Evolutionary conservation across 2,888 invertebrate genomes (phyloP).

Genomic region (Cheilosia variabilis): DNA sequence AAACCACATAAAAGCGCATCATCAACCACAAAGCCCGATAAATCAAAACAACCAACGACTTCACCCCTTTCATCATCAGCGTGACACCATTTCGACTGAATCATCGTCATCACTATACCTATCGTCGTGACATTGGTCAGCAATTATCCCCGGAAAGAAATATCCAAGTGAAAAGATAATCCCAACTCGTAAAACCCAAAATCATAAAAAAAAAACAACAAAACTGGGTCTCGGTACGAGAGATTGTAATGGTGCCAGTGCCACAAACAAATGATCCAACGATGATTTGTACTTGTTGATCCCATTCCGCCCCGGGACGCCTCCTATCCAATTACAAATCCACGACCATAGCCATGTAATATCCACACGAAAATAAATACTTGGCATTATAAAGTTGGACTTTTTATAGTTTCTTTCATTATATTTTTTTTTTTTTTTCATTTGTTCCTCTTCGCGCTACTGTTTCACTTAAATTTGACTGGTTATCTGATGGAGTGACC

Average conservation of each 20-base stretch:
- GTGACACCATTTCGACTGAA: slow-evolving; percentile 17
- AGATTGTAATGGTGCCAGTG: slow-evolving; percentile 22
- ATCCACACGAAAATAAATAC: slow-evolving; percentile 21
- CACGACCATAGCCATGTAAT: neutral
- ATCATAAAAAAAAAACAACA: slow-evolving; percentile 23
- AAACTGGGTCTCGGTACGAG: neutral
- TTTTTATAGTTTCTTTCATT: slow-evolving; percentile 7
- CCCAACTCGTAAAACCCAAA: slow-evolving; percentile 42
- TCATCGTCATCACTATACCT: slow-evolving; percentile 16
- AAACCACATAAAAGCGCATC: slow-evolving; percentile 9
- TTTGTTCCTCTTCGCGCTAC: neutral
- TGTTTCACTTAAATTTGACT: slow-evolving; percentile 13
- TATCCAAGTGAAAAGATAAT: slow-evolving; percentile 50
- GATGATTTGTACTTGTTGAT: slow-evolving; percentile 67
- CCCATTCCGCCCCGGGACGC: slow-evolving; percentile 6
- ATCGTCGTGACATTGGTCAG: slow-evolving; percentile 46
- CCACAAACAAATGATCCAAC: slow-evolving; percentile 56
- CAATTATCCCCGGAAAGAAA: slow-evolving; percentile 34
- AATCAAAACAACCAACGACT: neutral
- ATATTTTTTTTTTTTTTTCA: neutral
- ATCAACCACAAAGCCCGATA: slow-evolving; percentile 14
- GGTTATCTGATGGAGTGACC: neutral
- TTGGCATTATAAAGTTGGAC: neutral
- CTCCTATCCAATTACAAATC: slow-evolving; percentile 35
- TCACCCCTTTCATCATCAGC: slow-evolving; percentile 1